Base-by-base conservation (phyloP, 2,113 vertebrate species). In the Zapornia atra region DNA sequence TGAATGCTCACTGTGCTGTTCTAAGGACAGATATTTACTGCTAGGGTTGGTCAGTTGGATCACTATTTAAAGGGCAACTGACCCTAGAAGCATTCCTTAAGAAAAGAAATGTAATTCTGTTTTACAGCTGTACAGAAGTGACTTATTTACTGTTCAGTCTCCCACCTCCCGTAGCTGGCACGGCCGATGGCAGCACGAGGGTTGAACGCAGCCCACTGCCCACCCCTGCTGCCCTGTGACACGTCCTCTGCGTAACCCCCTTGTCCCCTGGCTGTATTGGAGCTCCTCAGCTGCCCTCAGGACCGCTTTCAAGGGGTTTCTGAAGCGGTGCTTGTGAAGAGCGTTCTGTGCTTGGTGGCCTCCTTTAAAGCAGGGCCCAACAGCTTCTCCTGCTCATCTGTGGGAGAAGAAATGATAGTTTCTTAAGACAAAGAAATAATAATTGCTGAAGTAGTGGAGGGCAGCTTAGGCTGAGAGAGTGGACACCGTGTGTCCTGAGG, bases 201-300 rank as follows among this genome's bases (percentile, higher is more conserved):
- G 40, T 24, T 50, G 38, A 42, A 64, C 0, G 0, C 20, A 20
- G 20, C 42, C 0, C 1, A 28, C 25, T 24, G 38, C 25, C 44
- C 59, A n/a, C 15, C 44, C 14, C 14, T 68, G 19, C 50, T 65
- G 40, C 44, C 60, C 51, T 56, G 70, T 15, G 70, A 34, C 17
- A 13, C 0, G 0, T 36, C 36, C 48, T 46, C 1, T 1, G 78
- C n/a, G n/a, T n/a, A n/a, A 79, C 29, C 15, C 8, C 1, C 44
- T 78, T 56, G 59, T 25, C 10, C 40, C 25, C 26, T 34, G 7
- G 25, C 15, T 1, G 7, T 1, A 1, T 48, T 11, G 48, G 51
- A 53, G 25, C 25, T 28, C 25, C 26, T 26, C 25, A 75, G 66
- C 20, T 46, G 56, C 46, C 66, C 25, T 70, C 24, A 1, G 9